Evolutionary conservation across 2,888 invertebrate species (phyloP), one percentile per base, ranked within the genome.

Genomic region (Melinopterus prodromus): DNA sequence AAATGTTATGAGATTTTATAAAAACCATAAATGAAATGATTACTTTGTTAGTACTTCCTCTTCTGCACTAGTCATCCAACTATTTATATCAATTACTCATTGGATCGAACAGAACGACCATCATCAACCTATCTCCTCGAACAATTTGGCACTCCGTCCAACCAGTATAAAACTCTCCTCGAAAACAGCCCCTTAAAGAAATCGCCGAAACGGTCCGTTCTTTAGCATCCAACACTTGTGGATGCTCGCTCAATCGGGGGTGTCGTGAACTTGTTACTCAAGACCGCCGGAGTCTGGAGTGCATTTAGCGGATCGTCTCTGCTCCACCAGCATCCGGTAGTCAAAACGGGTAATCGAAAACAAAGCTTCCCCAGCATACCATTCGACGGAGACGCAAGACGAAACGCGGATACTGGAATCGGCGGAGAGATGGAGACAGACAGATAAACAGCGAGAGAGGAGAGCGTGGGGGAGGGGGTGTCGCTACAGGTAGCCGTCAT

Each of bases 401-500:
- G 53, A 7, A 12, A 4, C 53, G 53, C 53, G 53, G 53, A 7
- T 53, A 26, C 26, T 2, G 26, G 53, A 9, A 53, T 53, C 53
- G 1, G 53, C 9, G 12, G 7, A 12, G 12, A 53, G 53, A 53
- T 53, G 53, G 5, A 12, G 7, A 53, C 12, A 53, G 53, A 53
- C 12, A 53, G 53, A 53, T 53, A 53, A 53, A 7, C 5, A 53
- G 53, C 9, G 53, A 53, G 53, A 7, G 53, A 7, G 53, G 53
- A 38, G 38, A 9, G 12, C 72, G 35, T 15, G 26, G 26, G 35
- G 71, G 26, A 15, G 16, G 6, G 71, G 74, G 35, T 14, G 35
- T 15, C 74, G 36, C 78, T 84, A 84, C 85, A 85, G 84, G 84
- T 85, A 83, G 81, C 82, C 80, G 80, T 74, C 74, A 35, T 15